Percentiles rank a stretch among this genome's conserved stretches.
Evolutionary conservation across 2,797 vertebrate genomes (phyloP).

Genomic region (Darevskia nairensis): DNA sequence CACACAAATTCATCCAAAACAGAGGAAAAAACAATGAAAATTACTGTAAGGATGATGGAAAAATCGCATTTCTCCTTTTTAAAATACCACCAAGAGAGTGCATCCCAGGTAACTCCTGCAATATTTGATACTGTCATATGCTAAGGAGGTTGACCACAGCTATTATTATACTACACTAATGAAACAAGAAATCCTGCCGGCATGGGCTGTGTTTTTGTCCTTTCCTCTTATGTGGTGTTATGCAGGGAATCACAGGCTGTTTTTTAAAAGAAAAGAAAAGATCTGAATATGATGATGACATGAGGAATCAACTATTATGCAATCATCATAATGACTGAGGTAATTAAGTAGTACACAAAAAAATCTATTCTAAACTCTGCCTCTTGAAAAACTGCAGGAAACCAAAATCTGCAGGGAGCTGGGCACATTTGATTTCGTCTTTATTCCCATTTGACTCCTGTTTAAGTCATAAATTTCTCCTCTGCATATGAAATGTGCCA

Average conservation of each 20-base stretch:
- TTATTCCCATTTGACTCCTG: constrained; percentile 29
- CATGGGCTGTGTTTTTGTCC: constrained; percentile 50
- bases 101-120: constrained; percentile 52
- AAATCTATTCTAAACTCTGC: constrained; percentile 49
- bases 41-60: background rate
- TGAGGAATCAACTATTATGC: constrained; percentile 59
- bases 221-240: constrained; percentile 32
- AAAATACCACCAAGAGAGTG: constrained; percentile 55
- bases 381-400: constrained; percentile 63
- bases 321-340: constrained; percentile 64
- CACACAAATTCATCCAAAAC: constrained; percentile 50
- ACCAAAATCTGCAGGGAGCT: constrained; percentile 53
- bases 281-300: constrained; percentile 66
- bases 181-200: constrained; percentile 63
- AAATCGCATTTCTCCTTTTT: background rate
- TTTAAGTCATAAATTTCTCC: background rate
- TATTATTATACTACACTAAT: constrained; percentile 66
- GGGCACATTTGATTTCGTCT: constrained; percentile 13
- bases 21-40: constrained; percentile 29
- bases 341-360: constrained; percentile 67
- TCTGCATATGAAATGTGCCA: background rate
- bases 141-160: constrained; percentile 21
- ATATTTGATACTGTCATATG: constrained; percentile 4
- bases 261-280: constrained; percentile 59
- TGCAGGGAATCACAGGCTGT: constrained; percentile 21